A percentile compares a stretch with the other conserved stretches of the same genome.
phyloP scores from a whole-genome alignment of 2,113 vertebrate species.

The Phrynosoma platyrhinos region DNA sequence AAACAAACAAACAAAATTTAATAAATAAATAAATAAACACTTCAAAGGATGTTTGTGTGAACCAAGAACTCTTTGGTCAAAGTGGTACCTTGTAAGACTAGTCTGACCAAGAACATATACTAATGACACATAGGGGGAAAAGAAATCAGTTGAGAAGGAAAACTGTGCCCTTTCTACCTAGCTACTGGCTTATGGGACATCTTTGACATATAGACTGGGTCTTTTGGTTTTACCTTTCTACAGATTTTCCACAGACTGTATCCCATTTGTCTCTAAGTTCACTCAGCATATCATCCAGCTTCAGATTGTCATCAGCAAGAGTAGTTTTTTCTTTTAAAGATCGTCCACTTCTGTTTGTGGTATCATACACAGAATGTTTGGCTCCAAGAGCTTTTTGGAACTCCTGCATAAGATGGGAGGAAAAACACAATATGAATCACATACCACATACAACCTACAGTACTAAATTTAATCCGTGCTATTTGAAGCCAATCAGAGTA shows the following conservation, averaged over 20 bases:
- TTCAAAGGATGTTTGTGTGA: background rate
- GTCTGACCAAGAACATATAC: background rate
- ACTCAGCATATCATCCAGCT: constrained; percentile 95
- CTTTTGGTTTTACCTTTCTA: constrained; percentile 87
- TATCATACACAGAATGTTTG: constrained; percentile 97
- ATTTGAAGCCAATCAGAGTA: background rate
- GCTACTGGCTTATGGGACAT: background rate
- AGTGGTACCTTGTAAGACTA: background rate
- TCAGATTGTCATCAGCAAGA: constrained; percentile 92
- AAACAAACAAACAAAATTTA: too few relatives aligned
- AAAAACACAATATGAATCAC: constrained; percentile 16
- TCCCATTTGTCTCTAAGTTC: constrained; percentile 98
- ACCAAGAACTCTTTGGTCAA: background rate
- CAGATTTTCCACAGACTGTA: constrained; percentile 96
- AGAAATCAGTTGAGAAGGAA: background rate
- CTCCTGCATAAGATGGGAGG: constrained; percentile 79
- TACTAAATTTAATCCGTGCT: background rate
- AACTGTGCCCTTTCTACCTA: background rate
- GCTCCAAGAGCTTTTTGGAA: constrained; percentile 96
- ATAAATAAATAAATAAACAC: background rate
- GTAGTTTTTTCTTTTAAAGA: constrained; percentile 95
- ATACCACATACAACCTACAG: background rate
- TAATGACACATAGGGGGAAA: background rate
- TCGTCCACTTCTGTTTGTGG: constrained; percentile 90
- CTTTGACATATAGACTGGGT: background rate